phyloP scores from a whole-genome alignment of 2,888 invertebrate genomes.

The Agrochola lychnidis region DNA sequence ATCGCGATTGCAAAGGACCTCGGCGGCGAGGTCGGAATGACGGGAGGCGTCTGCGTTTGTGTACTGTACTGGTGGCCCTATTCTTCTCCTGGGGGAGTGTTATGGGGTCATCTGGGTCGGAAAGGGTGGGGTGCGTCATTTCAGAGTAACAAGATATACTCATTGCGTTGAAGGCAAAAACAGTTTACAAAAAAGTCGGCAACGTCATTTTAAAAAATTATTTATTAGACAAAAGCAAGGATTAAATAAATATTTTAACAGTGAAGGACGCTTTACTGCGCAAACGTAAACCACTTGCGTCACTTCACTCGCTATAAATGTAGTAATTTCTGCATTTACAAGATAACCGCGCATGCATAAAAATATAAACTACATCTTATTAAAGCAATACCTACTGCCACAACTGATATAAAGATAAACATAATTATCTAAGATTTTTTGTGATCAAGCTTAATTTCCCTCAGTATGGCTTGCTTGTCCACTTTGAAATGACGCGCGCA shows the following conservation, averaged over 20 bases:
- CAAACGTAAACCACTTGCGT: conserved; percentile 25
- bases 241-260: conserved; percentile 14
- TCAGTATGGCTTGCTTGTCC: too few relatives aligned
- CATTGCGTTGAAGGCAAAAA: background rate
- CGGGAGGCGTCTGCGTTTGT: too few relatives aligned
- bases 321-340: conserved; percentile 30
- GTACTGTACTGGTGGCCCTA: too few relatives aligned
- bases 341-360: background rate
- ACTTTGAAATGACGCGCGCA: too few relatives aligned
- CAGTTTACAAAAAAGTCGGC: background rate
- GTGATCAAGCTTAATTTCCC: background rate
- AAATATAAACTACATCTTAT: background rate
- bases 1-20: too few relatives aligned
- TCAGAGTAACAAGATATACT: too few relatives aligned
- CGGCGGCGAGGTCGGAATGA: too few relatives aligned
- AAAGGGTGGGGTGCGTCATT: too few relatives aligned
- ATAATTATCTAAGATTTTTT: background rate
- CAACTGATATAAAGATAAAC: background rate
- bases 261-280: conserved; percentile 11
- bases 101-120: too few relatives aligned
- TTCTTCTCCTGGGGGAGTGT: too few relatives aligned
- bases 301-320: conserved; percentile 33
- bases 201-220: background rate
- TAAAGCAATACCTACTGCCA: background rate
- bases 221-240: conserved; percentile 5